phyloP scores from a whole-genome alignment of 2,888 invertebrate species.

The Hydraecia micacea region DNA sequence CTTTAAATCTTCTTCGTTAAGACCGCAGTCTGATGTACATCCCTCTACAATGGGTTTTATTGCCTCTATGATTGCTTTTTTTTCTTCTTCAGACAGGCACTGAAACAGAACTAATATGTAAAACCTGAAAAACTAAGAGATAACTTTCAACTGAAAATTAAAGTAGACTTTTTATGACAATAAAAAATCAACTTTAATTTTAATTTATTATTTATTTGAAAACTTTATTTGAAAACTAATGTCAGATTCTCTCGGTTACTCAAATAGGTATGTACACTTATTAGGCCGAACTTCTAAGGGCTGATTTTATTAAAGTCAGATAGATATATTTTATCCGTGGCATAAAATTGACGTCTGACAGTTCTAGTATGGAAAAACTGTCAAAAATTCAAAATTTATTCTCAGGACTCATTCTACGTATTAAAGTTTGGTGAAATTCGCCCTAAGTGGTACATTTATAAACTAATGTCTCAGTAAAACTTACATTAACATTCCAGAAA shows the following conservation, averaged over 20 bases:
- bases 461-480: background rate
- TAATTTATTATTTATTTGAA: too few species aligned
- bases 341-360: background rate
- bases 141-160: background rate
- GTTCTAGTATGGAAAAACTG: background rate
- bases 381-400: too few species aligned
- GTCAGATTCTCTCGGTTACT: background rate
- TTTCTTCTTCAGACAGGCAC: constrained; percentile 35
- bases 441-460: background rate
- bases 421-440: background rate
- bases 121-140: background rate
- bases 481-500: constrained; percentile 43
- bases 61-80: background rate
- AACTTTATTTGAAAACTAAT: too few species aligned
- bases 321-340: background rate
- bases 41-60: constrained; percentile 20
- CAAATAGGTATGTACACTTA: background rate
- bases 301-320: background rate
- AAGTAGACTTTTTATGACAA: too few species aligned
- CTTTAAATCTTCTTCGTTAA: constrained; percentile 28
- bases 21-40: constrained; percentile 36
- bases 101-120: constrained; percentile 4
- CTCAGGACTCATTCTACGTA: too few species aligned
- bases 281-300: background rate
- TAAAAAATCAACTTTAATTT: too few species aligned